A percentile compares a stretch with the other conserved stretches of the same genome.
Evolutionary conservation across 2,797 vertebrate genomes (phyloP).

Genomic region (Euthynnus affinis): DNA sequence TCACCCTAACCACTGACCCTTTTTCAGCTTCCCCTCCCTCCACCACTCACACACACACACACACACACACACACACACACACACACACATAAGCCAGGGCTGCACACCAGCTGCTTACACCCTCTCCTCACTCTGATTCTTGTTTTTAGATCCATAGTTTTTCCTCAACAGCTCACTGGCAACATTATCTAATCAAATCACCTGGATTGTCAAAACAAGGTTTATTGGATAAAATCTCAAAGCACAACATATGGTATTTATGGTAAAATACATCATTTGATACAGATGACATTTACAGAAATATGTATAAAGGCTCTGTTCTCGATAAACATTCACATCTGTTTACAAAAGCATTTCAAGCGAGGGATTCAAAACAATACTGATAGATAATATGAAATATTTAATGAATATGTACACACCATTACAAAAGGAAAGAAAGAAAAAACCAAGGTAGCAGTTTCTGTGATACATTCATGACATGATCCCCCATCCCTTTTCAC

Average conservation of each 20-base stretch:
- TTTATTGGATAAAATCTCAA: constrained; percentile 63
- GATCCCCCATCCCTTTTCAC: constrained; percentile 12
- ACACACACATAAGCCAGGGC: constrained; percentile 9
- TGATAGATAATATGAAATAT: constrained; percentile 61
- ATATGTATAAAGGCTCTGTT: constrained; percentile 73
- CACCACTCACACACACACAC: no score
- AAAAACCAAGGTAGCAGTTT: constrained; percentile 19
- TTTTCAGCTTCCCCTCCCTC: no score
- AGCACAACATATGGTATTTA: constrained; percentile 51
- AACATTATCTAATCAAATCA: constrained; percentile 1
- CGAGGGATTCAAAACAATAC: constrained; percentile 62
- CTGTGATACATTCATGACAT: constrained; percentile 60
- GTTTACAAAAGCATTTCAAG: constrained; percentile 72
- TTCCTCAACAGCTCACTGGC: not conserved
- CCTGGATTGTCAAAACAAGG: constrained; percentile 36
- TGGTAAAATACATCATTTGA: constrained; percentile 79
- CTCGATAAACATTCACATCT: constrained; percentile 62
- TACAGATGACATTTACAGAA: constrained; percentile 66
- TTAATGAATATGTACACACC: constrained; percentile 54
- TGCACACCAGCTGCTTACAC: not conserved
- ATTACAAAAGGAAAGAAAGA: constrained; percentile 43
- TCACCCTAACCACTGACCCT: no score
- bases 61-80: no score
- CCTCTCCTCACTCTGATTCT: not conserved
- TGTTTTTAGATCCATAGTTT: not conserved